Base-by-base conservation (phyloP, 2,797 vertebrate genomes). In the Chiloscyllium punctatum region DNA sequence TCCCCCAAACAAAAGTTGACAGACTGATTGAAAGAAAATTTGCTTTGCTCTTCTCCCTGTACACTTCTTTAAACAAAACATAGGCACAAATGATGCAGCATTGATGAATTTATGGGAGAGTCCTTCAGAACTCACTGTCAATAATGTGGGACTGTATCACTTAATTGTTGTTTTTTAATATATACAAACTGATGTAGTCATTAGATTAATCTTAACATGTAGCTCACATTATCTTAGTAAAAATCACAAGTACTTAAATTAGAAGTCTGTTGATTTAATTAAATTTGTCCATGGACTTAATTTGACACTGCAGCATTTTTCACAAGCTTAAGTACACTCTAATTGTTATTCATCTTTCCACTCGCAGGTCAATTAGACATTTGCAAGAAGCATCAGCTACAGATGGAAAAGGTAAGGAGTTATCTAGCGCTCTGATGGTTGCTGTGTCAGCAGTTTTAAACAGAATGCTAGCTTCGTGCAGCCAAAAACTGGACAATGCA, bases 371-470 rank as follows among this genome's bases (percentile, higher is more conserved):
- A 94, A 98, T 98, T 96, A 98, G 98, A 96, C 98, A 98, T 96
- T 98, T 98, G 96, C 98, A 98, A 96, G 98, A 98, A 96, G 98
- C 98, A 0, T 98, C 98, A 79, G 98, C 98, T n/a, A 98, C 98
- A 96, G 98, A 98, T 96, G 98, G 98, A 69, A 98, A 98, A 98
- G 98, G 98, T 97, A 97, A 97, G 97, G 97, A 95, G 23, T 27
- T 77, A 74, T 95, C 94, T 77, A 16, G 68, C 53, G 53, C 74
- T 68, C 42, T 53, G 13, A 74, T 74, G 42, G 42, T 51, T 51
- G 69, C 68, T 72, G 68, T 72, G 68, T 23, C 13, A 21, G n/a
- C 11, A 94, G 69, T 7, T 53, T 95, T 18, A 77, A 53, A 11
- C 30, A 95, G 72, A 77, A 77, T 30, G 18, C 48, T 21, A 1